These are phyloP conservation scores for Atrina japonica DNA, from an alignment of 2,888 invertebrate species.

Conservation along the genomic window DNA sequence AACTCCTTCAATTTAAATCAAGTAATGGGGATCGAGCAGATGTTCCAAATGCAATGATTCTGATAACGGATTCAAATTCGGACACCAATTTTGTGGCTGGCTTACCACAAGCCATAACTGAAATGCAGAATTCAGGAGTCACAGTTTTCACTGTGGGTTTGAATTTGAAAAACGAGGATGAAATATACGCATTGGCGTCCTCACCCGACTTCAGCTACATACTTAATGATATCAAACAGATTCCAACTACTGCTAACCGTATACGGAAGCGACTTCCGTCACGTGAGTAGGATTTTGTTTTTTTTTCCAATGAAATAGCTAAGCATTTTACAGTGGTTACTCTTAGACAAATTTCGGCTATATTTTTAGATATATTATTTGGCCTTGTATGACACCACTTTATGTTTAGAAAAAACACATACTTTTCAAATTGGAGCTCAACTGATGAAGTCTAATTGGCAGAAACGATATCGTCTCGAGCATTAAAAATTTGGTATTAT, in stretches of 20 bases:
- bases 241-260: slow-evolving; percentile 31
- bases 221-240: slow-evolving; percentile 34
- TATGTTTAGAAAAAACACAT: too few relatives aligned
- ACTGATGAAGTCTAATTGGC: too few relatives aligned
- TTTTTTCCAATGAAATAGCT: slow-evolving; percentile 3
- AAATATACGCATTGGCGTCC: slow-evolving; percentile 72
- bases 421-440: too few relatives aligned
- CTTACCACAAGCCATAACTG: slow-evolving; percentile 6
- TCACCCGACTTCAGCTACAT: slow-evolving; percentile 58
- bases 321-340: too few relatives aligned
- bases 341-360: too few relatives aligned
- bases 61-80: slow-evolving; percentile 67
- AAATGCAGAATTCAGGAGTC: slow-evolving; percentile 22
- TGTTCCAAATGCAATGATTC: slow-evolving; percentile 64
- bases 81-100: slow-evolving; percentile 32
- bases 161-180: slow-evolving; percentile 64
- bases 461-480: too few relatives aligned
- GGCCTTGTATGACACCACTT: too few relatives aligned
- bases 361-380: too few relatives aligned
- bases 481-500: too few relatives aligned
- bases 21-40: slow-evolving; percentile 55
- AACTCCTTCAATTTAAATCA: slow-evolving; percentile 49
- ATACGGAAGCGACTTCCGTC: slow-evolving; percentile 36
- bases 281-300: slow-evolving; percentile 19
- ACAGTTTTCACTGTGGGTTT: slow-evolving; percentile 60